Evolutionary conservation across 2,888 invertebrate genomes (phyloP).

Genomic region (Deladenus siricidicola): DNA sequence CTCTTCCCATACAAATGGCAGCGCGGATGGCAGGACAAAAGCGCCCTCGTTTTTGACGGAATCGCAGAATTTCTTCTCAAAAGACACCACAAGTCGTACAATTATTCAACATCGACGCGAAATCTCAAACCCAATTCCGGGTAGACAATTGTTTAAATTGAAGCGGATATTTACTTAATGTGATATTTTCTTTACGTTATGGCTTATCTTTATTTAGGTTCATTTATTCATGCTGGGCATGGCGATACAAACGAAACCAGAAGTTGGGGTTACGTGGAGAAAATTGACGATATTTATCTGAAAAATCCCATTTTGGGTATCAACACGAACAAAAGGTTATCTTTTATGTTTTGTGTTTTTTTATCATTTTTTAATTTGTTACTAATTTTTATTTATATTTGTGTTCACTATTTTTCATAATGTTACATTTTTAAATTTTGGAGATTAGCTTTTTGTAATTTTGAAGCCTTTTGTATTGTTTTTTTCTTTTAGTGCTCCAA

Average conservation of each 20-base stretch:
- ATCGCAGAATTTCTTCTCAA: neutral
- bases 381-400: too few relatives aligned
- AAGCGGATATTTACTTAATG: too few relatives aligned
- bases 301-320: constrained; percentile 36
- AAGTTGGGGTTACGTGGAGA: constrained; percentile 74
- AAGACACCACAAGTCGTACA: too few relatives aligned
- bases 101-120: constrained; percentile 58
- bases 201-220: constrained; percentile 56
- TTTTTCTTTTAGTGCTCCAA: too few relatives aligned
- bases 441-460: too few relatives aligned
- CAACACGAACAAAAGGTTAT: neutral
- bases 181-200: too few relatives aligned
- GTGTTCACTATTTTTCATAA: too few relatives aligned
- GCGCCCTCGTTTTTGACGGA: neutral
- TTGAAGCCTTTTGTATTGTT: too few relatives aligned
- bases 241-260: constrained; percentile 53
- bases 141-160: too few relatives aligned
- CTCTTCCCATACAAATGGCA: neutral
- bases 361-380: too few relatives aligned
- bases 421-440: too few relatives aligned
- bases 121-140: constrained; percentile 67
- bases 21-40: neutral
- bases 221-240: constrained; percentile 70
- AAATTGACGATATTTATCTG: constrained; percentile 61
- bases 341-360: too few relatives aligned